phyloP scores from a whole-genome alignment of 1,140 invertebrate species.

The Spodoptera frugiperda region DNA sequence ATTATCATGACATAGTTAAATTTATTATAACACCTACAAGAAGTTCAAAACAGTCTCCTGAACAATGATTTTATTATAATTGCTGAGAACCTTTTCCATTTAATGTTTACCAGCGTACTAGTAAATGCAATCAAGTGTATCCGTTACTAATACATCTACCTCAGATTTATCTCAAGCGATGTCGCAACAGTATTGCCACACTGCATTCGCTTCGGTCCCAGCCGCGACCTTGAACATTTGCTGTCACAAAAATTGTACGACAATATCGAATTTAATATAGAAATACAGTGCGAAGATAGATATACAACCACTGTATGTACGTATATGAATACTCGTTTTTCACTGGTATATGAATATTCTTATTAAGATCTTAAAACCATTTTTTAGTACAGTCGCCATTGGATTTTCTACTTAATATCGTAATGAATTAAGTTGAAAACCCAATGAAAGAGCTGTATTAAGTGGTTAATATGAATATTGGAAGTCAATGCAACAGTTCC shows the following conservation, averaged over 20 bases:
- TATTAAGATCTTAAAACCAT: too few relatives aligned
- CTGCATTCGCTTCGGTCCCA: background rate
- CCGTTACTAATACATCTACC: background rate
- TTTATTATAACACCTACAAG: too few relatives aligned
- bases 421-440: too few relatives aligned
- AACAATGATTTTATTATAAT: background rate
- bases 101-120: background rate
- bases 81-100: background rate
- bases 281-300: slow-evolving; percentile 44
- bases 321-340: background rate
- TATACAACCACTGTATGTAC: background rate
- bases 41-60: too few relatives aligned
- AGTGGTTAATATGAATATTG: too few relatives aligned
- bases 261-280: slow-evolving; percentile 14
- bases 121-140: slow-evolving; percentile 22
- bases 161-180: background rate
- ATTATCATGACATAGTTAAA: too few relatives aligned
- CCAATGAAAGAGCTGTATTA: too few relatives aligned
- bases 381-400: too few relatives aligned
- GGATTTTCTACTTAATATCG: too few relatives aligned
- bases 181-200: slow-evolving; percentile 27
- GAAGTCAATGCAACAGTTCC: too few relatives aligned
- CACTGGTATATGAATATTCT: background rate
- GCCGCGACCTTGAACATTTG: slow-evolving; percentile 35
- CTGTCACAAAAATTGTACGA: slow-evolving; percentile 30